phyloP scores from a whole-genome alignment of 2,888 invertebrate species.

The Ormyrus thymus region DNA sequence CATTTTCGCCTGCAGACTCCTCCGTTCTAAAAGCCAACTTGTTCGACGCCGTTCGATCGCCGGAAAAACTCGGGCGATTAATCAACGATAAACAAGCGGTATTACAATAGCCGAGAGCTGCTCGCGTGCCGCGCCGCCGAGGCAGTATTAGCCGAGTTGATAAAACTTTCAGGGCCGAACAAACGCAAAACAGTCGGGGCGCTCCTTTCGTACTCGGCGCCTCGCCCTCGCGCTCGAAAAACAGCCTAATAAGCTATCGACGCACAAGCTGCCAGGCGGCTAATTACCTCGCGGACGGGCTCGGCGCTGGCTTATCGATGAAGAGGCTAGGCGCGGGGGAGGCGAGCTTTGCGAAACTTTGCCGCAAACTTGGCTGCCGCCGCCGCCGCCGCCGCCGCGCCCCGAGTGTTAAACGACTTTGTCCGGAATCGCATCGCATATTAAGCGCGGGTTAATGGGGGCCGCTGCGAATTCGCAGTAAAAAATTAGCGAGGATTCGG shows the following conservation, averaged over 20 bases:
- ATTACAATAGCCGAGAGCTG: neutral
- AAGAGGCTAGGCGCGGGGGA: neutral
- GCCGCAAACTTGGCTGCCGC: too few species aligned
- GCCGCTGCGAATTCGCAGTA: too few species aligned
- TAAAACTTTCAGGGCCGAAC: constrained; percentile 20
- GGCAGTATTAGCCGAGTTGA: neutral
- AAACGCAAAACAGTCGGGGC: constrained; percentile 9
- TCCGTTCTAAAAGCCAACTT: too few species aligned
- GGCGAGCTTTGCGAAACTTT: constrained; percentile 15
- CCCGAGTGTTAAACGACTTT: too few species aligned
- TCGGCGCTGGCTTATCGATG: constrained; percentile 18
- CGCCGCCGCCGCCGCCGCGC: too few species aligned
- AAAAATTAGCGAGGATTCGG: too few species aligned
- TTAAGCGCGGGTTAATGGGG: too few species aligned
- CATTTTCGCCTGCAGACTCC: neutral
- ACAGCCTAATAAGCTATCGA: constrained; percentile 30
- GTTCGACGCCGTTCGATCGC: too few species aligned
- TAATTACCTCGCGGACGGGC: constrained; percentile 6
- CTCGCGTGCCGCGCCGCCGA: neutral
- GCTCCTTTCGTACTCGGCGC: constrained; percentile 4
- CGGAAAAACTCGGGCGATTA: constrained; percentile 4
- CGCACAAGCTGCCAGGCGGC: constrained; percentile 7
- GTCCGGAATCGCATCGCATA: too few species aligned
- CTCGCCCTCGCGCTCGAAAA: neutral
- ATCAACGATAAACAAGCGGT: constrained; percentile 15